Conservation (phyloP, 2,888 invertebrate species). For the Belgica antarctica region DNA sequence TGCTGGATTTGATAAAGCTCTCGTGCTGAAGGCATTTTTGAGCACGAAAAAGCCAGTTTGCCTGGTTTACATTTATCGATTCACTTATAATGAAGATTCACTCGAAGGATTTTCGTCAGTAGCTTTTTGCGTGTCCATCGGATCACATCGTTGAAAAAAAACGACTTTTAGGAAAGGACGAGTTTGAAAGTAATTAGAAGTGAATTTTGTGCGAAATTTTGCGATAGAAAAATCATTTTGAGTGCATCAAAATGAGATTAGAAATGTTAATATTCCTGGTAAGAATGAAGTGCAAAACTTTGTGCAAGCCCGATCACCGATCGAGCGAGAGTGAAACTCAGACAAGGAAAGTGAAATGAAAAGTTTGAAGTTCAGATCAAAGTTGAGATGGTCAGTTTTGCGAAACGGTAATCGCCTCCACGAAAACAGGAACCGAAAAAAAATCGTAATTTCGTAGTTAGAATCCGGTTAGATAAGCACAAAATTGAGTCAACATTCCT, state of each 20-base stretch:
- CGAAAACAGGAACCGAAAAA: neutral
- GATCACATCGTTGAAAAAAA: conserved; percentile 30
- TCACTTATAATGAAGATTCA: conserved; percentile 35
- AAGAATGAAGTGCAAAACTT: neutral
- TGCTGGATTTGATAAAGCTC: conserved; percentile 1
- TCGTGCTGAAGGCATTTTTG: neutral
- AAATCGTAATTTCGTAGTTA: too few relatives aligned
- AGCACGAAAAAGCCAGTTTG: neutral
- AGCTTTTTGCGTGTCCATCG: conserved; percentile 21
- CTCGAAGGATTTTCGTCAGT: conserved; percentile 39
- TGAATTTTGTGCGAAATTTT: conserved; percentile 2
- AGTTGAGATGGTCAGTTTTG: neutral
- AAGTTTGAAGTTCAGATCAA: neutral
- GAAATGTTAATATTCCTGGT: conserved; percentile 38
- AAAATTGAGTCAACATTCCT: too few relatives aligned
- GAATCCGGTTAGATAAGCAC: too few relatives aligned
- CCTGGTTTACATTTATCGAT: conserved; percentile 22
- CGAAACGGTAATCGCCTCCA: conserved; percentile 5
- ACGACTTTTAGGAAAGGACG: neutral
- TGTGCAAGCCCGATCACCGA: neutral
- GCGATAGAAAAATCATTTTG: neutral
- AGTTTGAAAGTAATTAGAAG: neutral
- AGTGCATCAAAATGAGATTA: conserved; percentile 35
- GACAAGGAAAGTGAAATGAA: neutral
- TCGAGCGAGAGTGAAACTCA: neutral